Base-by-base conservation (phyloP, 2,888 invertebrate species). In the Phoenoteleia sp. region DNA sequence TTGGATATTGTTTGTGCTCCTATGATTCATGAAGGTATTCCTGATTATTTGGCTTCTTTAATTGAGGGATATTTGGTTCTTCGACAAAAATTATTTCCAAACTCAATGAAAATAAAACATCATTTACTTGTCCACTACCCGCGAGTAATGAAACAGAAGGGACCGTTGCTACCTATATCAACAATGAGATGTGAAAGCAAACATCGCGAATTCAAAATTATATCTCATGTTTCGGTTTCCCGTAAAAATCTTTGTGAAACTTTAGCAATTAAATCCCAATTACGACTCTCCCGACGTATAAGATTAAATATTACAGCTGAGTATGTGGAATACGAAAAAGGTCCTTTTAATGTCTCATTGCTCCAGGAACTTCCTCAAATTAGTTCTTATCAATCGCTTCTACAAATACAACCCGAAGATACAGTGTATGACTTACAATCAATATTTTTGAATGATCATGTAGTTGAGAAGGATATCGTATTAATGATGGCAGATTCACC, bases 111-210 rank as follows among this genome's bases (percentile, higher is more conserved):
- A 33, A n/a, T n/a, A n/a, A n/a, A n/a, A n/a, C n/a, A n/a, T n/a
- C n/a, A n/a, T n/a, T n/a, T n/a, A n/a, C n/a, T 33, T 9, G 33
- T 84, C 2, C 86, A 86, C 67, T 86, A 86, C 42, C 49, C 64
- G 0, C 7, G 4, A 15, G 9, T 76, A 11, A 69, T 85, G 54
- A n/a, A 47, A 9, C 17, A 29, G n/a, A 60, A 79, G 21, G 80
- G 85, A 4, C 85, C 86, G 23, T 29, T 80, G 19, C 19, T 15
- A n/a, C 54, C 64, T 45, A 2, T 76, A 27, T 80, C 60, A 5
- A 42, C 71, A 9, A 33, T 33, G 11, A 39, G 80, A 49, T 83
- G 36, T 17, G 85, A 86, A 60, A 76, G 80, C n/a, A 80, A 85
- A 52, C 60, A 86, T 67, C 25, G 76, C 6, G 60, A 69, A 23